Conservation (phyloP, 1,140 invertebrate genomes). For the Propsilocerus akamusi region DNA sequence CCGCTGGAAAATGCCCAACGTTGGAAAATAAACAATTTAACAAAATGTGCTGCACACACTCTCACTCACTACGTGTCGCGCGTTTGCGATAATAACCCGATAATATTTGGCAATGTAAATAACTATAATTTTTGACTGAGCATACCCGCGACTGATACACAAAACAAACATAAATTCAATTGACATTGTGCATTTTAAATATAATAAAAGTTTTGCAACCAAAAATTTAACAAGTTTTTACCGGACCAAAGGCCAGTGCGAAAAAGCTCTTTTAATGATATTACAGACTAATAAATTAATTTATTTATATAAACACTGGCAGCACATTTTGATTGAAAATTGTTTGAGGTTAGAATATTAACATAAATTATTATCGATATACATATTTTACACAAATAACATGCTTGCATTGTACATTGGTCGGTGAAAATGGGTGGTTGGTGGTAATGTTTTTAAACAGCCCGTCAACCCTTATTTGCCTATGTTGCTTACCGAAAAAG, state of each 20-base stretch:
- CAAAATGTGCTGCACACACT: background rate
- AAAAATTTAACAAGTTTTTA: background rate
- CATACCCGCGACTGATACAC: background rate
- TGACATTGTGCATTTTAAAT: background rate
- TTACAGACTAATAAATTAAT: background rate
- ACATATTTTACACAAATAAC: too few relatives aligned
- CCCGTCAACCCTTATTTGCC: too few relatives aligned
- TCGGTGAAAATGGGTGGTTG: too few relatives aligned
- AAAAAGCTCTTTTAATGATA: background rate
- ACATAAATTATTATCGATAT: constrained; percentile 3
- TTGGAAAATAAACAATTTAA: background rate
- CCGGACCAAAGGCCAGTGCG: background rate
- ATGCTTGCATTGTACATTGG: too few relatives aligned
- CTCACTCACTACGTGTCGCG: background rate
- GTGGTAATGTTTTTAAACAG: too few relatives aligned
- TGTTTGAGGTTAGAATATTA: constrained; percentile 3
- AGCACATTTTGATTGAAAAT: background rate
- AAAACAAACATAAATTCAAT: background rate
- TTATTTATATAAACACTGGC: background rate
- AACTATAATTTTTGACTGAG: background rate
- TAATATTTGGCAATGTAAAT: background rate
- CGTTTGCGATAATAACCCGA: background rate
- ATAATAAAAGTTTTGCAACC: background rate
- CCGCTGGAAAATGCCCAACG: background rate
- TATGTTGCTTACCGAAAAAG: too few relatives aligned